Percentiles rank a stretch among this genome's conserved stretches.
phyloP scores from a whole-genome alignment of 2,797 vertebrate species.

The Anas flavirostris region DNA sequence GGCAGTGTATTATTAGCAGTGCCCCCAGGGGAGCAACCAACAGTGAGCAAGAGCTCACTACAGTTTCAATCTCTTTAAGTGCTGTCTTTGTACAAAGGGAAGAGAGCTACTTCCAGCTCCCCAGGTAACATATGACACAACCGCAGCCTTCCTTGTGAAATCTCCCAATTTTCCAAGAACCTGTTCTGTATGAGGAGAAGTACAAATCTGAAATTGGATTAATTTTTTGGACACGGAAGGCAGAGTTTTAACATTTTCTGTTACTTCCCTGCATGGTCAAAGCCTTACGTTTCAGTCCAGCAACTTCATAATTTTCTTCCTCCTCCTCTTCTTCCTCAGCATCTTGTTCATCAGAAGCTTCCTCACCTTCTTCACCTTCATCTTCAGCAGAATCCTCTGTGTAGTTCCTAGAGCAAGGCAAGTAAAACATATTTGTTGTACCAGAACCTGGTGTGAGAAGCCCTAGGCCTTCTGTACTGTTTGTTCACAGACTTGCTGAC shows the following conservation, averaged over 20 bases:
- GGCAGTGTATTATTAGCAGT: background rate
- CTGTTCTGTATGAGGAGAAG: background rate
- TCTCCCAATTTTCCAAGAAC: background rate
- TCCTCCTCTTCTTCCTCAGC: slow-evolving; percentile 87
- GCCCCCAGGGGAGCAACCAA: background rate
- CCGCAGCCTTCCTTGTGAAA: background rate
- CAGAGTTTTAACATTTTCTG: background rate
- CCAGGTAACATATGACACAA: background rate
- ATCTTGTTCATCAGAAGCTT: slow-evolving; percentile 83
- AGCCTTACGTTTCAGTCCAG: slow-evolving; percentile 91
- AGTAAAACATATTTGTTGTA: background rate
- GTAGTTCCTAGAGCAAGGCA: slow-evolving; percentile 84
- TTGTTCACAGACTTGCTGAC: background rate
- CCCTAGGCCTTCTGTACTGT: background rate
- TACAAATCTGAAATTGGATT: background rate
- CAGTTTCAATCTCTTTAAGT: background rate
- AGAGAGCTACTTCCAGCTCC: background rate
- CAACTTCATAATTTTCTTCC: slow-evolving; percentile 87
- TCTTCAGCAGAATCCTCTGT: slow-evolving; percentile 90
- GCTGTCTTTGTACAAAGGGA: background rate
- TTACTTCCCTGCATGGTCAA: background rate
- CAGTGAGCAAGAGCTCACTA: accelerated
- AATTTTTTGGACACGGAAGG: background rate
- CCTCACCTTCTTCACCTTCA: slow-evolving; percentile 84
- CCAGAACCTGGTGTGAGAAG: background rate